Base-by-base conservation (phyloP, 2,113 vertebrate genomes). In the Tragulus kanchil region DNA sequence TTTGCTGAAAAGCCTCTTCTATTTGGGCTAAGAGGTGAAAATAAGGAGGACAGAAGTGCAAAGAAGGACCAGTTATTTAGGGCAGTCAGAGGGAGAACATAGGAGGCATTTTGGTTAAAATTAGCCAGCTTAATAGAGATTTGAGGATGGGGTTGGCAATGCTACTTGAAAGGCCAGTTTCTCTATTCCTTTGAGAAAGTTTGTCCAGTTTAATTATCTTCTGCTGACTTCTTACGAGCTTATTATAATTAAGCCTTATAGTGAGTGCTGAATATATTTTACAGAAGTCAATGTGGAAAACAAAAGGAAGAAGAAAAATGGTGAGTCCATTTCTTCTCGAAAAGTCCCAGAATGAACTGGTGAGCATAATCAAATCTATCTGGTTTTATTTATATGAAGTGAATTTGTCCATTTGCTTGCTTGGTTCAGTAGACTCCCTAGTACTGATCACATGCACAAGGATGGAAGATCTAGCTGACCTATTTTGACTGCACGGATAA, bases 11-110 rank as follows among this genome's bases (percentile, higher is more conserved):
- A 61, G 58, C 42, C 6, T 85, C 52, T 85, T 85, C 36, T 97
- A 84, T 95, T 61, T 94, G 81, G 87, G 89, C 93, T 89, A 93
- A 88, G 84, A 96, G 96, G 95, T 97, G 89, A 96, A 95, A 92
- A 91, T 61, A 92, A 94, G 89, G 78, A 97, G 93, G 79, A 94
- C 23, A 56, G 45, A 95, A 69, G 95, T 75, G 87, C 73, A 84
- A 48, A 89, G 56, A 85, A 58, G n/a, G 62, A 48, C 59, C 95
- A 88, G 81, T 85, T 96, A 93, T 98, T 98, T 90, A 96, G 58
- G 93, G 86, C 62, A 90, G 75, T 65, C 87, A 90, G 89, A 90
- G 59, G 77, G 61, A 93, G 96, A 89, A 42, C 69, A 89, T 19
- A 31, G 64, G 64, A 94, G 91, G 84, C 73, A 42, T 86, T 65